phyloP scores from a whole-genome alignment of 1,140 invertebrate species.

The Heliconius himera region DNA sequence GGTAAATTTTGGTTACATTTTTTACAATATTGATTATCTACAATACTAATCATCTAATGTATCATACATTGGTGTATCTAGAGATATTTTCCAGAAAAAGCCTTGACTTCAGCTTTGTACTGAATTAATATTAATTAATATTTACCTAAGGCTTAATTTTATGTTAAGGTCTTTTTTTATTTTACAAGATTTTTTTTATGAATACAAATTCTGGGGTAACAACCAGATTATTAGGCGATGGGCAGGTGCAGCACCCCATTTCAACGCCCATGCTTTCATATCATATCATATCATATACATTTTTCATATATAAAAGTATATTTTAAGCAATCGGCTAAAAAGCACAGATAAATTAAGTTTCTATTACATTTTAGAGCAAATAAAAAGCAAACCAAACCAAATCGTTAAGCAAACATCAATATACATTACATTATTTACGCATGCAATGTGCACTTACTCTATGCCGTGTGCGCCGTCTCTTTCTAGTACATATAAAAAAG shows the following conservation, averaged over 20 bases:
- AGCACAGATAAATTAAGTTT: slow-evolving; percentile 2
- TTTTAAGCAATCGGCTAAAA: background rate
- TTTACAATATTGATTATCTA: background rate
- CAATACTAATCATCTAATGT: background rate
- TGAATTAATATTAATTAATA: too few species aligned
- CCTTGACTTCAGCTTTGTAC: too few species aligned
- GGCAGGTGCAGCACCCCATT: too few species aligned
- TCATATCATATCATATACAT: too few species aligned
- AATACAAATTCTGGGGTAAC: background rate
- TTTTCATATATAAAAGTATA: too few species aligned
- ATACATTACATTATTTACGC: slow-evolving; percentile 16
- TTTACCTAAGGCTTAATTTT: too few species aligned
- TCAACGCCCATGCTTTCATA: too few species aligned
- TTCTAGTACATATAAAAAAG: slow-evolving; percentile 20
- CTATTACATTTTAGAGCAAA: slow-evolving; percentile 8
- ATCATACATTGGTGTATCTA: background rate
- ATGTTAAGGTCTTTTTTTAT: too few species aligned
- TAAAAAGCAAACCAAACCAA: slow-evolving; percentile 17
- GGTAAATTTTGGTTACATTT: too few species aligned
- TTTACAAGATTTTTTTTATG: background rate
- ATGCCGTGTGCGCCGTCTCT: slow-evolving; percentile 24
- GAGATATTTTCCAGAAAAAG: too few species aligned
- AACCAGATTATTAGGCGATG: background rate
- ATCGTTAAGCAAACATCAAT: slow-evolving; percentile 30
- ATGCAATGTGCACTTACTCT: slow-evolving; percentile 34